Evolutionary conservation across 1,140 invertebrate genomes (phyloP).

Genomic region (Probaryconus sp.): DNA sequence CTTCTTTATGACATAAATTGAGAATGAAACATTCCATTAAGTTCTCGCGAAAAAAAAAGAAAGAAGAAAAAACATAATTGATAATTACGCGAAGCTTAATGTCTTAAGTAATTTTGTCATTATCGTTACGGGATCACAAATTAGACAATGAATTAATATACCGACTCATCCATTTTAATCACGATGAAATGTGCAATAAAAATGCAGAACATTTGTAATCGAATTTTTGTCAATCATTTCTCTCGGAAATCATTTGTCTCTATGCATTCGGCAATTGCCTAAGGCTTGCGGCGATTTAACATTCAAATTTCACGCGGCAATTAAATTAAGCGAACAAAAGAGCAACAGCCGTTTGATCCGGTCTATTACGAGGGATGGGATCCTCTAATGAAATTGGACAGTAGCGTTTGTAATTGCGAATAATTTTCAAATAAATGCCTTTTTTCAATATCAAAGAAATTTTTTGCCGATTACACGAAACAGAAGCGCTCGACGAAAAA

Average conservation of each 20-base stretch:
- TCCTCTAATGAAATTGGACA: slow-evolving; percentile 55
- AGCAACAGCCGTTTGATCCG: slow-evolving; percentile 75
- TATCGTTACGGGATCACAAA: too few relatives aligned
- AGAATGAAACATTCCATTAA: slow-evolving; percentile 20
- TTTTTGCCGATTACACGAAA: slow-evolving; percentile 30
- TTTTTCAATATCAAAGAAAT: slow-evolving; percentile 60
- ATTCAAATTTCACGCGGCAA: slow-evolving; percentile 75
- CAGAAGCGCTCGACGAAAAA: too few relatives aligned
- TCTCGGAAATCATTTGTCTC: slow-evolving; percentile 49
- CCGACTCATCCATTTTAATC: too few relatives aligned
- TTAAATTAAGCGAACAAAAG: slow-evolving; percentile 76
- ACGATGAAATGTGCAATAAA: neutral
- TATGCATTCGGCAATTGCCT: slow-evolving; percentile 47
- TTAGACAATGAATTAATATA: too few relatives aligned
- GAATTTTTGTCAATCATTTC: slow-evolving; percentile 9
- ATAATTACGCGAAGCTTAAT: too few relatives aligned
- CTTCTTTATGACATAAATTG: slow-evolving; percentile 48
- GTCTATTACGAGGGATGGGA: slow-evolving; percentile 49
- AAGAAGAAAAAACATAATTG: too few relatives aligned
- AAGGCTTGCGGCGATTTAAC: slow-evolving; percentile 67
- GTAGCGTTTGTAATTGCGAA: slow-evolving; percentile 71
- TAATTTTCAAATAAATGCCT: slow-evolving; percentile 72
- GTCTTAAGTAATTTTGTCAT: too few relatives aligned
- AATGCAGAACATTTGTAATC: slow-evolving; percentile 27
- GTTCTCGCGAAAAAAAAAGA: neutral